Base-by-base conservation (phyloP, 1,140 invertebrate species). In the Caenorhabditis inopinata region DNA sequence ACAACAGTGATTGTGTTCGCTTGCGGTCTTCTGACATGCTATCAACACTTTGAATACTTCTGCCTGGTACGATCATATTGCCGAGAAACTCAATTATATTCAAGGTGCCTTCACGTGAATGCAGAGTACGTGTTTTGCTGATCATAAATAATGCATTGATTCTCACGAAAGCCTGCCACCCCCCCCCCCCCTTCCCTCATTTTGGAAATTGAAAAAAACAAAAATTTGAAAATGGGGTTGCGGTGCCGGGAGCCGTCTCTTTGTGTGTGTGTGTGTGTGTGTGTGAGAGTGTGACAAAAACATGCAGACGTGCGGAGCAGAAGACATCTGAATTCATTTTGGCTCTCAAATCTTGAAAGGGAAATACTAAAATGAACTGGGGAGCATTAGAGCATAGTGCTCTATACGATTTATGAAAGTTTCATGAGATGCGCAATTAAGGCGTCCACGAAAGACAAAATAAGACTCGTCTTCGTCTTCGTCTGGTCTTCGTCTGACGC, bases 51-150 rank as follows among this genome's bases (percentile, higher is more conserved):
- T 38, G 83, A 82, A 5, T 82, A 87, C 73, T 48, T 82, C 11
- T 87, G 87, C 51, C 79, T 83, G n/a, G 82, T 88, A 6, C 38
- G 79, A 32, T 32, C 68, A 18, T 87, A 81, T 49, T 87, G 86
- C 58, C 76, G 85, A 21, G 85, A 79, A 16, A 87, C 87, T n/a
- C 86, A 87, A 74, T 42, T 87, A 32, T 87, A 87, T 49, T 88
- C 86, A 16, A 81, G 74, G 32, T 87, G 86, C 76, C 73, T 86
- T 21, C 83, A 76, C 9, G 82, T 88, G 9, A 86, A 79, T 73
- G 78, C 83, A 35, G 85, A 86, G 29, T 58, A 32, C 32, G 35
- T 80, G 45, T 23, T n/a, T n/a, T n/a, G n/a, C n/a, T n/a, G n/a
- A n/a, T n/a, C 21, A 83, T 14, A 27, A 25, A 25, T 42, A 49